Conservation (phyloP, 1,140 invertebrate species). For the Danaus plexippus region DNA sequence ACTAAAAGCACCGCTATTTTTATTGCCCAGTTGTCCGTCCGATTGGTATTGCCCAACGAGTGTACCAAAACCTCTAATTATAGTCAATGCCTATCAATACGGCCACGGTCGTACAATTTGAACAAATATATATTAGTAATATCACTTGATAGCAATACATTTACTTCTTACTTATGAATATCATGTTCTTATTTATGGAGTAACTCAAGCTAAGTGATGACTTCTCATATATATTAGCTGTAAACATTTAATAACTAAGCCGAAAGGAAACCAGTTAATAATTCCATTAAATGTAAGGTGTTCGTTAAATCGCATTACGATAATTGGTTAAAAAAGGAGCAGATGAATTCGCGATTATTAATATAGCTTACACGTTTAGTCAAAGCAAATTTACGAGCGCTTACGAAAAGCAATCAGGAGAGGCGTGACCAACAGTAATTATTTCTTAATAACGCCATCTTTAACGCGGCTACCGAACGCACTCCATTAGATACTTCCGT, state of each 20-base stretch:
- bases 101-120: too few relatives aligned
- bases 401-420: constrained; percentile 66
- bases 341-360: too few relatives aligned
- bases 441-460: constrained; percentile 66
- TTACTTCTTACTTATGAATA: too few relatives aligned
- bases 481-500: constrained; percentile 58
- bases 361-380: constrained; percentile 17
- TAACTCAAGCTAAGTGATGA: too few relatives aligned
- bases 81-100: too few relatives aligned
- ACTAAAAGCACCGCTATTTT: constrained; percentile 27
- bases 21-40: constrained; percentile 31
- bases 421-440: constrained; percentile 63
- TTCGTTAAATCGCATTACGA: too few relatives aligned
- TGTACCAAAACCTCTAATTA: constrained; percentile 32
- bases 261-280: too few relatives aligned
- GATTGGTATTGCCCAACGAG: constrained; percentile 30
- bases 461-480: constrained; percentile 50
- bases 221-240: constrained; percentile 18
- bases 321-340: constrained; percentile 12
- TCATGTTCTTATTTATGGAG: too few relatives aligned
- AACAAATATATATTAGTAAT: too few relatives aligned
- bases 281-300: too few relatives aligned
- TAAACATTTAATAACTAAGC: too few relatives aligned
- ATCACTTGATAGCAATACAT: too few relatives aligned
- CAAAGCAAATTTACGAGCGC: constrained; percentile 55